A percentile compares a stretch with the other conserved stretches of the same genome.
phyloP scores from a whole-genome alignment of 2,113 vertebrate genomes.

The Lagopus leucura region DNA sequence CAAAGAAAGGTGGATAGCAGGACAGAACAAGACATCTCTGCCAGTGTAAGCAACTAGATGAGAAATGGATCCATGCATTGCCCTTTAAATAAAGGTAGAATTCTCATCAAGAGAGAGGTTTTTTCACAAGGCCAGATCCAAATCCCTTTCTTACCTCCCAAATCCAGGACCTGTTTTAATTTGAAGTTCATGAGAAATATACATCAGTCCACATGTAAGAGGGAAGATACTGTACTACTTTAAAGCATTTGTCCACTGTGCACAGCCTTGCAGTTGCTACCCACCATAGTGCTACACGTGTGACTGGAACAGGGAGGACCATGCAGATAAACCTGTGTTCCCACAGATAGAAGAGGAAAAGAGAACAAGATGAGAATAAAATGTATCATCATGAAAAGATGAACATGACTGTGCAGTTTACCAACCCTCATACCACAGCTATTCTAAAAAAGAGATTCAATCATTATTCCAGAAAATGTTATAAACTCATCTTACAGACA shows the following conservation, averaged over 20 bases:
- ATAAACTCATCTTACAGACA: background rate
- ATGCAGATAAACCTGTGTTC: background rate
- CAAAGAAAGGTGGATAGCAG: background rate
- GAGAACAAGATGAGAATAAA: background rate
- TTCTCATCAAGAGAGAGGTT: background rate
- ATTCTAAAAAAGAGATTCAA: background rate
- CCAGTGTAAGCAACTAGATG: background rate
- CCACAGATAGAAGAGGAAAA: background rate
- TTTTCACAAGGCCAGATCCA: background rate
- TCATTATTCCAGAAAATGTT: background rate
- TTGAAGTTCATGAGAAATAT: background rate
- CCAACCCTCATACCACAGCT: background rate
- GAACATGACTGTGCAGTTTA: accelerated
- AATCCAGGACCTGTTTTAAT: background rate
- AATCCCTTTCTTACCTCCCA: background rate
- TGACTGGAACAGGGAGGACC: background rate
- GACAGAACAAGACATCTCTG: background rate
- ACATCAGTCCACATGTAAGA: background rate
- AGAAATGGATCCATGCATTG: background rate
- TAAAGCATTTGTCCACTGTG: background rate
- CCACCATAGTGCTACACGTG: background rate
- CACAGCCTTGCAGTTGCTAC: background rate
- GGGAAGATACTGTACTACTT: background rate
- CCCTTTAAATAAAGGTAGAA: background rate
- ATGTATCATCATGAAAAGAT: background rate